Evolutionary conservation across 1,140 invertebrate genomes (phyloP).

Genomic region (Cyclargus thomasi): DNA sequence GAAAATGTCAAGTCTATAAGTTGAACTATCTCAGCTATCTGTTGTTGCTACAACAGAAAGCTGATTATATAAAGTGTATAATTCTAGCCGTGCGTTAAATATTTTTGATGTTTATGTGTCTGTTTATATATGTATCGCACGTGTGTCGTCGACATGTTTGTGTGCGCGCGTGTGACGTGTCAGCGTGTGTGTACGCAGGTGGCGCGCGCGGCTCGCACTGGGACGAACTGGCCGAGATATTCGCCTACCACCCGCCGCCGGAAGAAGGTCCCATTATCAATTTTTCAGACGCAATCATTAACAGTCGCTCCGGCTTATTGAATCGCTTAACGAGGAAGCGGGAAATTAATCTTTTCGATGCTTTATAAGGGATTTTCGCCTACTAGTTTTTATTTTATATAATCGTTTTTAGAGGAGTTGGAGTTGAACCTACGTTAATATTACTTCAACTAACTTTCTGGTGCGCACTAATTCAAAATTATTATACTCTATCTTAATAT

Average conservation of each 20-base stretch:
- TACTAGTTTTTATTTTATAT: background rate
- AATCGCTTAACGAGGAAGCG: background rate
- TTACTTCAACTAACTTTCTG: no score
- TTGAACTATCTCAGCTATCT: no score
- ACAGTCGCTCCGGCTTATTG: background rate
- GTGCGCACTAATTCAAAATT: no score
- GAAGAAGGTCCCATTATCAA: background rate
- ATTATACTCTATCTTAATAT: no score
- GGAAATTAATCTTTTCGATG: background rate
- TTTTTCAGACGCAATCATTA: background rate
- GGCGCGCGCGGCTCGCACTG: constrained; percentile 24
- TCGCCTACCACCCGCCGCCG: constrained; percentile 30
- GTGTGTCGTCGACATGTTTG: constrained; percentile 6
- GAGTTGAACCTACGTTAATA: no score
- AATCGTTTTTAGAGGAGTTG: no score
- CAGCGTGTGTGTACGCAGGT: constrained; percentile 16
- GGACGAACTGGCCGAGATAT: constrained; percentile 36
- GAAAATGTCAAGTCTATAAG: no score
- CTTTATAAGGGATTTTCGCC: background rate
- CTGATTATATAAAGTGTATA: background rate
- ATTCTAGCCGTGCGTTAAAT: background rate
- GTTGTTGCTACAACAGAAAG: no score
- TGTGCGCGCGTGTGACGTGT: constrained; percentile 11
- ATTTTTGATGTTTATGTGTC: background rate
- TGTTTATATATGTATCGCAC: background rate